Base-by-base conservation (phyloP, 2,113 vertebrate genomes). In the Nettapus auritus region DNA sequence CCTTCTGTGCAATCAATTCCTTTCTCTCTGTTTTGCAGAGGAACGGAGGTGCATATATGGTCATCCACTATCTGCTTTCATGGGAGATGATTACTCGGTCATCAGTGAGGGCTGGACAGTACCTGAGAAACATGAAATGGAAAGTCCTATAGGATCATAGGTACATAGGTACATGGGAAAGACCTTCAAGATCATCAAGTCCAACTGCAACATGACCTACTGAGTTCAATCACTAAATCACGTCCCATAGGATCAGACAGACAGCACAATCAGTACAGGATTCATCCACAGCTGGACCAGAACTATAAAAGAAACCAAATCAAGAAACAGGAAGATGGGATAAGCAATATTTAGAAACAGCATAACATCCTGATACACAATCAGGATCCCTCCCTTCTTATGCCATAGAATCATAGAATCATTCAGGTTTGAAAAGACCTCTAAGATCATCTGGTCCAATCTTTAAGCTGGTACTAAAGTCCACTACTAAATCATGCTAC, bases 51-150 rank as follows among this genome's bases (percentile, higher is more conserved):
- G 48, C 28, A 26, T 18, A 26, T 6, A 10, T 23, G 33, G 5
- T n/a, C 13, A 13, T 48, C 71, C 44, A 33, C 28, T 18, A 26
- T 31, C 0, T 0, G 25, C 44, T 69, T 33, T 17, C 59, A 31
- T 11, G 9, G 15, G 21, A 40, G 34, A 26, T 74, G 33, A n/a
- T 13, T n/a, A 38, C 36, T 6, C 29, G 31, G 5, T 13, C 48
- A 68, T 29, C 21, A 57, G 42, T 26, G 20, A 88, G 74, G 15
- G 34, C 18, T 75, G 25, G 34, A 59, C 76, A 48, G 42, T 55
- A 55, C 26, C 36, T 73, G 11, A 76, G 52, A 71, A 93, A 75
- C 13, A 25, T 8, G 26, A 82, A 75, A 48, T 50, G 26, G 26
- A 52, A 64, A 48, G 9, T 36, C 15, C 4, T 40, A 13, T 17